A percentile compares a stretch with the other conserved stretches of the same genome.
Evolutionary conservation across 2,113 vertebrate genomes (phyloP).

Genomic region (Onychostoma macrolepis): DNA sequence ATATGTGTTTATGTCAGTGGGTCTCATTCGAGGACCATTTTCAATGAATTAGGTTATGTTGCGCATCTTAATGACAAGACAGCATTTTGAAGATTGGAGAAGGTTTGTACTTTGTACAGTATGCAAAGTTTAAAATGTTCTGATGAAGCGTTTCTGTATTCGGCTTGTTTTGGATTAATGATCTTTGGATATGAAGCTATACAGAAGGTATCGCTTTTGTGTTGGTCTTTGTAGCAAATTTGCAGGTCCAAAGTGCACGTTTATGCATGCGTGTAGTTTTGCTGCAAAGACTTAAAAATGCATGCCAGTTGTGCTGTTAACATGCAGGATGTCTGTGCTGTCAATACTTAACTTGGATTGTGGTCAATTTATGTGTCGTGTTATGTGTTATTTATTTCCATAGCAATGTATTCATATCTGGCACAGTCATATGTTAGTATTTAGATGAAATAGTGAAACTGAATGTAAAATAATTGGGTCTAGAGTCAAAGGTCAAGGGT

Average conservation of each 20-base stretch:
- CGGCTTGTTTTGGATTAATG: background rate
- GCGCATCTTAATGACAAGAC: background rate
- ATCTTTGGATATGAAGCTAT: background rate
- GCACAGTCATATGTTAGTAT: background rate
- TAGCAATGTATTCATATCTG: background rate
- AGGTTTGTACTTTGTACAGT: slow-evolving; percentile 9
- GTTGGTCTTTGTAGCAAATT: background rate
- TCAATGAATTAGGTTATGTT: background rate
- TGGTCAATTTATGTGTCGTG: background rate
- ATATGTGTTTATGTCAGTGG: slow-evolving; percentile 39
- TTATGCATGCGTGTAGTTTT: background rate
- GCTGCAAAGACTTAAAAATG: background rate
- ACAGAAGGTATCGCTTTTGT: background rate
- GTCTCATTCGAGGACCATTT: slow-evolving; percentile 25
- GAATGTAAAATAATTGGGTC: background rate
- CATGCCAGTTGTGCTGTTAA: background rate
- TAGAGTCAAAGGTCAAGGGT: slow-evolving; percentile 1
- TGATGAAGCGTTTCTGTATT: background rate
- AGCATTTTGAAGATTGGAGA: background rate
- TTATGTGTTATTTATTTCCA: background rate
- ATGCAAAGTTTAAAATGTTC: background rate
- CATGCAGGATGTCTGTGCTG: background rate
- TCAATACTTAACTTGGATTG: background rate
- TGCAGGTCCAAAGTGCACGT: background rate
- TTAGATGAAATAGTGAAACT: background rate